Conservation (phyloP, 2,797 vertebrate genomes). For the Brachyalestes nurse region DNA sequence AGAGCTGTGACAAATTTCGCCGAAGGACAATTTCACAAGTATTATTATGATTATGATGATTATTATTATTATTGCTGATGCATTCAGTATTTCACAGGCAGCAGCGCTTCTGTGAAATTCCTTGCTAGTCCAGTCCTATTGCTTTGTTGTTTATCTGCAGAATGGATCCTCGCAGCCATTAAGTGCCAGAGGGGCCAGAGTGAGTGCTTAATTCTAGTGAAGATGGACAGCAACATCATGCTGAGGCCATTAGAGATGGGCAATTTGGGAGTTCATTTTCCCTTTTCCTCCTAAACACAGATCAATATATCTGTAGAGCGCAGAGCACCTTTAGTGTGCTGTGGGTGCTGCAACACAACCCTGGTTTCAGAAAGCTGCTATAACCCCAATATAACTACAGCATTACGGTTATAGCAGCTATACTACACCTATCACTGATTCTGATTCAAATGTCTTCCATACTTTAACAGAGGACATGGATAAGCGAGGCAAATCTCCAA, state of each 20-base stretch:
- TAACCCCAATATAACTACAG: background rate
- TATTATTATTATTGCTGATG: background rate
- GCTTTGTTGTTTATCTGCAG: conserved; percentile 24
- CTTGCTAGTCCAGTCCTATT: background rate
- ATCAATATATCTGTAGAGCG: conserved; percentile 13
- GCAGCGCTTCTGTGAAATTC: background rate
- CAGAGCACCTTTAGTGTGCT: background rate
- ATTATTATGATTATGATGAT: background rate
- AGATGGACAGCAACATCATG: conserved; percentile 12
- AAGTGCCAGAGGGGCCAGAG: background rate
- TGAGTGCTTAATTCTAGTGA: background rate
- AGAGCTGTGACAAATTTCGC: no score
- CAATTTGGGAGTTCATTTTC: background rate
- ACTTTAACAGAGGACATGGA: background rate
- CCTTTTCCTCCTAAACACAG: background rate
- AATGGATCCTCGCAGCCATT: background rate
- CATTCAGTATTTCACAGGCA: background rate
- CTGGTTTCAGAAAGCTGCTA: background rate
- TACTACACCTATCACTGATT: no score
- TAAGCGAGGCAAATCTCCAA: background rate
- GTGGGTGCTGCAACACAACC: background rate
- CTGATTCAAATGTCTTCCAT: no score
- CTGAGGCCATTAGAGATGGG: conserved; percentile 25
- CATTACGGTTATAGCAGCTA: no score
- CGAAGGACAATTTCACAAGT: no score